These are phyloP conservation scores for Lepisosteus osseus DNA, from an alignment of 2,113 vertebrate genomes.

Conservation along the genomic window DNA sequence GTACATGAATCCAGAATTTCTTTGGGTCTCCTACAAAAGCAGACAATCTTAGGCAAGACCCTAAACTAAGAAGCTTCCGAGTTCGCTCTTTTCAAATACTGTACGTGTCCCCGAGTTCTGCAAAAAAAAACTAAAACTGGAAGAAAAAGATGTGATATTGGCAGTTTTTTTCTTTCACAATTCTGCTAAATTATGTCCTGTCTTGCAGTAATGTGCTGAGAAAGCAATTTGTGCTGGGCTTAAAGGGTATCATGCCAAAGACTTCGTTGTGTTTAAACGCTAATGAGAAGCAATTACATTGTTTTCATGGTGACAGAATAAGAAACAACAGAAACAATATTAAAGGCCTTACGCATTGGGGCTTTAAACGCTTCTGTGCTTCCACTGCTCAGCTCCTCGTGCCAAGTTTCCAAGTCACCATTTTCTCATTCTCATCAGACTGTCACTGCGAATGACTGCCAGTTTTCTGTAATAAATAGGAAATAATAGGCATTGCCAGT, in stretches of 20 bases:
- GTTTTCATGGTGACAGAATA: constrained; percentile 28
- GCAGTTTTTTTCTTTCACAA: too few species aligned
- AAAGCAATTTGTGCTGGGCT: not conserved
- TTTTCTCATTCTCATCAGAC: constrained; percentile 40
- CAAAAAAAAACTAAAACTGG: too few species aligned
- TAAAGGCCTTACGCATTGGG: constrained; percentile 28
- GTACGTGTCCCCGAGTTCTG: too few species aligned
- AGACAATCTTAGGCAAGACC: too few species aligned
- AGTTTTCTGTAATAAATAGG: constrained; percentile 68
- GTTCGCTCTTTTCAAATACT: too few species aligned
- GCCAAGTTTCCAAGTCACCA: constrained; percentile 32
- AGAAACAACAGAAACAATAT: constrained; percentile 22
- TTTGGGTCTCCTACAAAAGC: not conserved
- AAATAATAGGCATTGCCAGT: constrained; percentile 79
- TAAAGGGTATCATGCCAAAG: too few species aligned
- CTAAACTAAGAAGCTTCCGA: too few species aligned
- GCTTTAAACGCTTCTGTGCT: constrained; percentile 39
- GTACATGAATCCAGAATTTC: not conserved
- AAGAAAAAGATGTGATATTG: too few species aligned
- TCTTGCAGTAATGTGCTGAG: not conserved
- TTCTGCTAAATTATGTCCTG: not conserved
- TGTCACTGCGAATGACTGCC: constrained; percentile 45
- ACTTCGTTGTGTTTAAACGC: not conserved
- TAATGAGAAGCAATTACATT: not conserved
- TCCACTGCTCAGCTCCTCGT: constrained; percentile 15